Conservation (phyloP, 2,113 vertebrate species). For the Acrocephalus arundinaceus region DNA sequence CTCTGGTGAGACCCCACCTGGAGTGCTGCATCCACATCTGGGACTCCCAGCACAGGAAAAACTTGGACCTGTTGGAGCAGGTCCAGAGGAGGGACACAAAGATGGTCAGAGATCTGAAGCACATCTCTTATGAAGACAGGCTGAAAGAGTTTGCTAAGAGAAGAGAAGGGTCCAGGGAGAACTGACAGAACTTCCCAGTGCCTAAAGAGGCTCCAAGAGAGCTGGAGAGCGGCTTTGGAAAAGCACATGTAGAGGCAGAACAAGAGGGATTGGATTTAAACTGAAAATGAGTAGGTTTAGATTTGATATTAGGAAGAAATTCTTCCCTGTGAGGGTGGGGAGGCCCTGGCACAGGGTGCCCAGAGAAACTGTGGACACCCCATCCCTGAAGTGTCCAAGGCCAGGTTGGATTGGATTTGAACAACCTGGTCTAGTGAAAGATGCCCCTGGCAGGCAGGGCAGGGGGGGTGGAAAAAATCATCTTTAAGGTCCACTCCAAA, state of each 20-base stretch:
- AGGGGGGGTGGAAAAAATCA: not conserved
- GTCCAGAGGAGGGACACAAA: not conserved
- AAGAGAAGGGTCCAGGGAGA: not conserved
- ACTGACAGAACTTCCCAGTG: not conserved
- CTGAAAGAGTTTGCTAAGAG: not conserved
- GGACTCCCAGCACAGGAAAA: not conserved
- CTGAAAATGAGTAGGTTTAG: not conserved
- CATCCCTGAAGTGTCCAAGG: not conserved
- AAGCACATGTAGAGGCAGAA: not conserved
- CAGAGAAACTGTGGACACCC: not conserved
- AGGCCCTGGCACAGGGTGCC: not conserved
- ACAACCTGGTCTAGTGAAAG: not conserved
- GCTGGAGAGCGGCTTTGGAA: not conserved
- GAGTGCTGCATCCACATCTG: not conserved
- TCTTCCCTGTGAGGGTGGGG: not conserved
- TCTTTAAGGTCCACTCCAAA: not conserved
- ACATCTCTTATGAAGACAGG: not conserved
- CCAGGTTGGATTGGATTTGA: not conserved
- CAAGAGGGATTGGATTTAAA: not conserved
- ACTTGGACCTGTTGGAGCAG: not conserved
- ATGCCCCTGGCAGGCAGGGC: too few relatives aligned
- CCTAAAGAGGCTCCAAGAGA: not conserved
- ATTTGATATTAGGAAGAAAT: not conserved
- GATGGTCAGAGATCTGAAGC: not conserved
- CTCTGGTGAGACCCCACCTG: not conserved